These are phyloP conservation scores for Ginglymostoma cirratum DNA, from an alignment of 2,113 vertebrate species.

Conservation along the genomic window DNA sequence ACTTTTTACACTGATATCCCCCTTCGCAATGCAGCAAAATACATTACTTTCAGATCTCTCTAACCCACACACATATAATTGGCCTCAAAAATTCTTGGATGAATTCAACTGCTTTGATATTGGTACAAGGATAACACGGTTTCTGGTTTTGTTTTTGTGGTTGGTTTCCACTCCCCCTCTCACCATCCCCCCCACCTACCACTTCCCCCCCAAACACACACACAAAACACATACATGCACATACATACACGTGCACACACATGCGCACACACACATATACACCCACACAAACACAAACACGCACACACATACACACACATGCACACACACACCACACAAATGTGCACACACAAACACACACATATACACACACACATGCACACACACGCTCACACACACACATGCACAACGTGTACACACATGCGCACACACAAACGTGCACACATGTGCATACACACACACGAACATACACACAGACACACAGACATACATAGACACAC, in stretches of 20 bases:
- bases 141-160: neutral
- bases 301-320: too few relatives aligned
- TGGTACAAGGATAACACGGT: neutral
- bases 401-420: too few relatives aligned
- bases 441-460: too few relatives aligned
- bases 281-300: neutral
- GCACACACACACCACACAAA: too few relatives aligned
- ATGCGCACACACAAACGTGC: too few relatives aligned
- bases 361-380: too few relatives aligned
- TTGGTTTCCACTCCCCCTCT: neutral
- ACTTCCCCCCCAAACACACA: neutral
- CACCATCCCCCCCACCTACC: neutral
- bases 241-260: neutral
- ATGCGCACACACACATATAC: neutral
- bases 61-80: neutral
- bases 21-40: neutral
- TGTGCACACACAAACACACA: too few relatives aligned
- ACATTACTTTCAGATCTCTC: neutral
- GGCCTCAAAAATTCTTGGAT: neutral
- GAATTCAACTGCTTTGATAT: neutral
- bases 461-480: too few relatives aligned
- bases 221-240: neutral
- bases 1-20: neutral
- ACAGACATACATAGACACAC: too few relatives aligned
- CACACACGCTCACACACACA: too few relatives aligned